Evolutionary conservation across 2,113 vertebrate genomes (phyloP).

Genomic region (Sebastes fasciatus): DNA sequence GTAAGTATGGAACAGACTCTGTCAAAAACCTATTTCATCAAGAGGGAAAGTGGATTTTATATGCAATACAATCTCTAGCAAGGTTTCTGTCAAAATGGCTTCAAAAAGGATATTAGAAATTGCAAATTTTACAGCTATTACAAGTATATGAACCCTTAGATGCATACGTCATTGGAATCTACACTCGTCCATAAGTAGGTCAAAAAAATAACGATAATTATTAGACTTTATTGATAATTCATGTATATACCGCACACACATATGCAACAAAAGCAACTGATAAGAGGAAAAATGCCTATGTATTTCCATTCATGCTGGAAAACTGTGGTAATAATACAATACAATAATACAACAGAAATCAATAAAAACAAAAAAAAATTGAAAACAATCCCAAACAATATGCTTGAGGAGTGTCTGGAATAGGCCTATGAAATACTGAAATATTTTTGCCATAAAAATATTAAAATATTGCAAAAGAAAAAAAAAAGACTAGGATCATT

Average conservation of each 20-base stretch:
- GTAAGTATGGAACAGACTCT: background rate
- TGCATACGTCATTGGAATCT: background rate
- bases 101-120: background rate
- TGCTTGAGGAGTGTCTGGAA: too few species aligned
- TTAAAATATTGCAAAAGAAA: too few species aligned
- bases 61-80: background rate
- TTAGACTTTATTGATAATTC: too few species aligned
- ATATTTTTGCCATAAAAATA: too few species aligned
- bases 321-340: background rate
- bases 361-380: too few species aligned
- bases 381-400: too few species aligned
- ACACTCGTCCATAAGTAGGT: background rate
- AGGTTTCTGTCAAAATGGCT: background rate
- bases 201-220: too few species aligned
- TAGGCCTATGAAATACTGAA: too few species aligned
- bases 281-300: background rate
- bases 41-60: background rate
- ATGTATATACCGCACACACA: too few species aligned
- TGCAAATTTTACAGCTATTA: background rate
- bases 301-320: background rate
- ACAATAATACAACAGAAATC: background rate
- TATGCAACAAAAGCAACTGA: too few species aligned
- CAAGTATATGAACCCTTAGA: background rate
- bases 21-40: slow-evolving; percentile 5
- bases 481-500: too few species aligned